A percentile compares a stretch with the other conserved stretches of the same genome.
Conservation (phyloP, 2,113 vertebrate species). For the Alectura lathami region DNA sequence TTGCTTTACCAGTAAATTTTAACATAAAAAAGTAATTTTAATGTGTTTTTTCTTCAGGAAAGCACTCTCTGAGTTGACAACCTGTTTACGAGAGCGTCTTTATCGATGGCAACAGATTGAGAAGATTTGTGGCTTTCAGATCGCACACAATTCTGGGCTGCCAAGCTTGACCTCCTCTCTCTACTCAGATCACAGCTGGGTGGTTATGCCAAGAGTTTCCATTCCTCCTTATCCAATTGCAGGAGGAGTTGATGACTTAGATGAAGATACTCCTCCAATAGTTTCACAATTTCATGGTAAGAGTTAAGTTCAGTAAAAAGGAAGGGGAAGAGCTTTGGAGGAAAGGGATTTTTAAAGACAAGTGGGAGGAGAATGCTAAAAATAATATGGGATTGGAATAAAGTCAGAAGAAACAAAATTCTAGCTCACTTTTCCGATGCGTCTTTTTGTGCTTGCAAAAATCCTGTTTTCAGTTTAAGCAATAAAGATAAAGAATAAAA, state of each 20-base stretch:
- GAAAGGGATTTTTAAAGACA: neutral
- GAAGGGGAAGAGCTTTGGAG: neutral
- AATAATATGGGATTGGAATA: neutral
- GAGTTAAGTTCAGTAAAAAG: conserved; percentile 21
- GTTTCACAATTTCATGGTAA: conserved; percentile 92
- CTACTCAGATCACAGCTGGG: conserved; percentile 98
- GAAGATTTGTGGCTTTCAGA: conserved; percentile 96
- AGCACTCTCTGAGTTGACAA: conserved; percentile 93
- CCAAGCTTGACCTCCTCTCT: conserved; percentile 93
- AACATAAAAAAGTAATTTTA: neutral
- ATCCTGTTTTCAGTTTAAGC: too few relatives aligned
- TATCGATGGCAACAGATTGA: conserved; percentile 99
- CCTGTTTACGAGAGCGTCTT: conserved; percentile 93
- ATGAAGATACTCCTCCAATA: conserved; percentile 97
- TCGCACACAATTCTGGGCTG: conserved; percentile 94
- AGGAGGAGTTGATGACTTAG: conserved; percentile 95
- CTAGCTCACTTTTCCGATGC: neutral
- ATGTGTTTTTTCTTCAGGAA: conserved; percentile 79
- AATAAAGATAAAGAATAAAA: neutral
- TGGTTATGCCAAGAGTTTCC: conserved; percentile 96
- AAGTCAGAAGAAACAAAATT: neutral
- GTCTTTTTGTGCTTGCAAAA: neutral
- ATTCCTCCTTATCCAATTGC: conserved; percentile 96
- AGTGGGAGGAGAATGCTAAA: neutral
- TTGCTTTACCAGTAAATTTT: too few relatives aligned